Percentiles rank a stretch among this genome's conserved stretches.
Conservation (phyloP, 2,888 invertebrate species). For the Lasioglossum marginatum region DNA sequence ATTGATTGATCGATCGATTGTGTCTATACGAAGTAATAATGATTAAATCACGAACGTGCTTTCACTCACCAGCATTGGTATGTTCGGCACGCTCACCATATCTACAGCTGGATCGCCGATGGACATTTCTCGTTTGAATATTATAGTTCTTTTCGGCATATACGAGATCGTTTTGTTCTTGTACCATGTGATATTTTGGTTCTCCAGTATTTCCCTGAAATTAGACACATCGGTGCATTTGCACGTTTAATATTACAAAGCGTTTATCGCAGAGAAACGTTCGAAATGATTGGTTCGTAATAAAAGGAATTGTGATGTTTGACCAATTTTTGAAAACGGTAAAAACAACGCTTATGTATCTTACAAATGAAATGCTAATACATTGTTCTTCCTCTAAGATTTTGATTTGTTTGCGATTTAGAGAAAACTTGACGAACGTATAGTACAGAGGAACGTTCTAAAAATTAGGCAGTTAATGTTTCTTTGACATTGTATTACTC, state of each 20-base stretch:
- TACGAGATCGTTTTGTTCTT: conserved; percentile 89
- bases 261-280: neutral
- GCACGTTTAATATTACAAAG: neutral
- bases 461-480: neutral
- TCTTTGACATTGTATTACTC: conserved; percentile 80
- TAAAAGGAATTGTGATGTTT: neutral
- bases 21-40: neutral
- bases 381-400: too few relatives aligned
- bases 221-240: neutral
- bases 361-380: too few relatives aligned
- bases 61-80: conserved; percentile 89
- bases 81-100: conserved; percentile 88
- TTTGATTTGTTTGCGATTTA: too few relatives aligned
- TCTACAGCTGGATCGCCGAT: conserved; percentile 88
- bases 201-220: conserved; percentile 89
- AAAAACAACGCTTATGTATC: too few relatives aligned
- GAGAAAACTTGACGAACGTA: too few relatives aligned
- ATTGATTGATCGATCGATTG: neutral
- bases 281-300: neutral
- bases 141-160: conserved; percentile 86
- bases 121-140: conserved; percentile 88
- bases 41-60: neutral
- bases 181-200: conserved; percentile 88
- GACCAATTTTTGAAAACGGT: too few relatives aligned
- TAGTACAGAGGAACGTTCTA: neutral